Conservation (phyloP, 2,797 vertebrate genomes). For the Paguma larvata region DNA sequence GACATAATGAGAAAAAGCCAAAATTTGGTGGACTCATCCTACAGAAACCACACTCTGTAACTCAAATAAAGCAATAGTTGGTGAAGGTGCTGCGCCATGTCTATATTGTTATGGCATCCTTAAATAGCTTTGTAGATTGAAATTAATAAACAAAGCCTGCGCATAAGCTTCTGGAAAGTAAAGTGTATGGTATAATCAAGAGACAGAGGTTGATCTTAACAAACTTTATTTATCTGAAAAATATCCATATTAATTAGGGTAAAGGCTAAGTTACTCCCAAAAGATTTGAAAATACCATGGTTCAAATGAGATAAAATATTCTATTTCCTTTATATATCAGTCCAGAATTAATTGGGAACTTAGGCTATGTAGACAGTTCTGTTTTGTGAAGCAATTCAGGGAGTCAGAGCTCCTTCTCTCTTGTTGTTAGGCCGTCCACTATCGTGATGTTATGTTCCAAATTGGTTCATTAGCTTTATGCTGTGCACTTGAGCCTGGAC, state of each 20-base stretch:
- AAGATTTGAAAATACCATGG: conserved; percentile 12
- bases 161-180: neutral
- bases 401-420: neutral
- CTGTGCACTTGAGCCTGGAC: neutral
- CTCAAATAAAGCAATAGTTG: neutral
- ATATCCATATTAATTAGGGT: neutral
- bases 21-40: neutral
- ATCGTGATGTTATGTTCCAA: neutral
- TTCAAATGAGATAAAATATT: neutral
- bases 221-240: neutral
- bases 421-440: neutral
- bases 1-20: neutral
- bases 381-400: neutral
- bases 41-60: neutral
- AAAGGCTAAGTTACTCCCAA: neutral
- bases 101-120: neutral
- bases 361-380: neutral
- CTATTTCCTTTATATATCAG: neutral
- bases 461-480: neutral
- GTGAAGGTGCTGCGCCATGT: neutral
- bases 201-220: neutral
- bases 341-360: neutral
- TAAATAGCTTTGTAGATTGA: neutral
- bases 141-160: neutral
- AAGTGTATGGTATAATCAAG: neutral